These are phyloP conservation scores for Neodiprion pinetum DNA, from an alignment of 1,140 invertebrate genomes.

Conservation along the genomic window DNA sequence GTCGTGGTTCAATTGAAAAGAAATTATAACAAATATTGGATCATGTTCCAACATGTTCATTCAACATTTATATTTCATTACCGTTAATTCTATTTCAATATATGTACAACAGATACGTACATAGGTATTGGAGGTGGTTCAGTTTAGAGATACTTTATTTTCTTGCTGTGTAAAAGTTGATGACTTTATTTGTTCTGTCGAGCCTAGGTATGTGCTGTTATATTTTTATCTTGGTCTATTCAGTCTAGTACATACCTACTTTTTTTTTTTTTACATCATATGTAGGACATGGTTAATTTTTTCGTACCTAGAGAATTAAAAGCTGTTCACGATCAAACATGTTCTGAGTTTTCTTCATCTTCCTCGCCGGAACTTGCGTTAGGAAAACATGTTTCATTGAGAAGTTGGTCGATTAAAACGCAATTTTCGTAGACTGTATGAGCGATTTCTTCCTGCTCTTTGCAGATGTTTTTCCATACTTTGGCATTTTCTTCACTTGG, in stretches of 20 bases:
- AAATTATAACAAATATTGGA: neutral
- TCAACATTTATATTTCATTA: neutral
- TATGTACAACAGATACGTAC: no score
- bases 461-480: slow-evolving; percentile 56
- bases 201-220: no score
- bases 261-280: neutral
- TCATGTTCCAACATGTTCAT: neutral
- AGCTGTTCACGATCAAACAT: neutral
- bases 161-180: no score
- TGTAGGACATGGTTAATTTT: slow-evolving; percentile 24
- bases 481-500: slow-evolving; percentile 46
- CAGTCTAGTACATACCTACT: no score
- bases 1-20: neutral
- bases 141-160: no score
- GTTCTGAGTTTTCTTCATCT: slow-evolving; percentile 23
- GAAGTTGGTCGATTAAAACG: slow-evolving; percentile 55
- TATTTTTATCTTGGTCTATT: no score
- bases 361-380: slow-evolving; percentile 15
- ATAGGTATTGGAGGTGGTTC: no score
- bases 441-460: slow-evolving; percentile 58
- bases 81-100: no score
- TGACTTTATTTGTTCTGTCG: no score
- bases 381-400: slow-evolving; percentile 41
- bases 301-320: slow-evolving; percentile 20
- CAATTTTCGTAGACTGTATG: slow-evolving; percentile 56